phyloP scores from a whole-genome alignment of 2,797 vertebrate genomes.

The Anabas testudineus region DNA sequence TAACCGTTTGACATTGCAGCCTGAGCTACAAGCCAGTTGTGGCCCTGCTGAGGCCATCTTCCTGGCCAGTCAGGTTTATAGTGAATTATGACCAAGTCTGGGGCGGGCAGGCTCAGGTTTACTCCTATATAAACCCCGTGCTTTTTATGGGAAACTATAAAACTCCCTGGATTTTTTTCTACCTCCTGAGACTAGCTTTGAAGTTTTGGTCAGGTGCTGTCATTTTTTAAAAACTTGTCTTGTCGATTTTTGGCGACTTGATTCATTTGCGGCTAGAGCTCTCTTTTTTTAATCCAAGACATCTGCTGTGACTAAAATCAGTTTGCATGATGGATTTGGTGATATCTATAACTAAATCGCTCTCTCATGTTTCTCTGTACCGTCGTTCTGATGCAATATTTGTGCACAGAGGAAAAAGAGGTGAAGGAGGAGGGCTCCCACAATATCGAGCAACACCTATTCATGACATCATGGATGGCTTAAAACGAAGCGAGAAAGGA shows the following conservation, averaged over 20 bases:
- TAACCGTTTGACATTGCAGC: slow-evolving; percentile 68
- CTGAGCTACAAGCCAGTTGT: slow-evolving; percentile 62
- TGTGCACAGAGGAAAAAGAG: slow-evolving; percentile 61
- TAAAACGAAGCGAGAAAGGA: slow-evolving; percentile 81
- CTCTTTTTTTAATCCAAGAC: slow-evolving; percentile 74
- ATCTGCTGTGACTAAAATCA: slow-evolving; percentile 78
- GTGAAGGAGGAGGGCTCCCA: slow-evolving; percentile 58
- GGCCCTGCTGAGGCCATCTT: slow-evolving; percentile 63
- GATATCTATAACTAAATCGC: slow-evolving; percentile 81
- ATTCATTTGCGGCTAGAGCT: slow-evolving; percentile 69
- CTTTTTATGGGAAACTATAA: slow-evolving; percentile 86
- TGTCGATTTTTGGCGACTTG: slow-evolving; percentile 75
- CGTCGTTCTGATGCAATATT: slow-evolving; percentile 77
- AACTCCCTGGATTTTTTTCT: slow-evolving; percentile 77
- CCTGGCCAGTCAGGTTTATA: slow-evolving; percentile 73
- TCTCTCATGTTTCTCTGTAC: slow-evolving; percentile 74
- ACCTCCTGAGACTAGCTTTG: slow-evolving; percentile 80
- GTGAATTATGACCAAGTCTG: slow-evolving; percentile 80
- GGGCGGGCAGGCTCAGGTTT: slow-evolving; percentile 80
- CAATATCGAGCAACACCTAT: slow-evolving; percentile 85
- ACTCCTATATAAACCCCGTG: slow-evolving; percentile 83
- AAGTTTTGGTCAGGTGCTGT: slow-evolving; percentile 85
- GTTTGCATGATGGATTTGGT: slow-evolving; percentile 79
- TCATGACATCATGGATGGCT: slow-evolving; percentile 86
- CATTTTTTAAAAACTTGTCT: slow-evolving; percentile 71